Conservation (phyloP, 2,113 vertebrate genomes). For the Harpagus bidentatus region DNA sequence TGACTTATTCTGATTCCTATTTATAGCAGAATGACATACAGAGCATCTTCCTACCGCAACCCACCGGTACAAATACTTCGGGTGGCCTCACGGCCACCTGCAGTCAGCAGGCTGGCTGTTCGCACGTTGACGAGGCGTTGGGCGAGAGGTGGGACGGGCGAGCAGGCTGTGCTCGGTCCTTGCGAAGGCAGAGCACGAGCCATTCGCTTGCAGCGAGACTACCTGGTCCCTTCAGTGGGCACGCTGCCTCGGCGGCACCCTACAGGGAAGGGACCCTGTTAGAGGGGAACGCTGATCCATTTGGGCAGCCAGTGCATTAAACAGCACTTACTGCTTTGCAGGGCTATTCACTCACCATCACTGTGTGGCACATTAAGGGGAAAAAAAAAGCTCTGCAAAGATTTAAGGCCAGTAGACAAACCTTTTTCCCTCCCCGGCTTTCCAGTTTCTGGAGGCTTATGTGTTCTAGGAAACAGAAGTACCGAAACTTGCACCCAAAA, state of each 20-base stretch:
- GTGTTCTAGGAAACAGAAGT: neutral
- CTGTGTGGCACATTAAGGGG: accelerated
- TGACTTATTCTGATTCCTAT: neutral
- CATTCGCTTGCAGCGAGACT: accelerated
- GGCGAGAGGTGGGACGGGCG: neutral
- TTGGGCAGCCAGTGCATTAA: neutral
- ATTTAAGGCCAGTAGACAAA: neutral
- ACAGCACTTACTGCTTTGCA: neutral
- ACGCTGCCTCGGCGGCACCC: accelerated
- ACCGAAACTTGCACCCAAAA: accelerated
- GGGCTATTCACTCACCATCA: neutral
- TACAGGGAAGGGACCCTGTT: neutral
- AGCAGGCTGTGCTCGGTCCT: neutral
- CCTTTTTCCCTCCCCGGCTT: too few species aligned
- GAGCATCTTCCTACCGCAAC: neutral
- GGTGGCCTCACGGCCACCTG: accelerated
- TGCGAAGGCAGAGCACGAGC: accelerated
- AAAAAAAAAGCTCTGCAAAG: neutral
- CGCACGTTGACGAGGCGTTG: accelerated
- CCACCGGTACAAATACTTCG: too few species aligned
- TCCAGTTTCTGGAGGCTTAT: neutral
- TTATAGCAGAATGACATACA: neutral
- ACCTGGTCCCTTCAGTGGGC: accelerated
- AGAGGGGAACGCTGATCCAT: neutral
- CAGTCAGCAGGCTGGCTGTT: neutral